Evolutionary conservation across 2,888 invertebrate genomes (phyloP), one percentile per base, ranked within the genome.

Genomic region (Cosmia trapezina): DNA sequence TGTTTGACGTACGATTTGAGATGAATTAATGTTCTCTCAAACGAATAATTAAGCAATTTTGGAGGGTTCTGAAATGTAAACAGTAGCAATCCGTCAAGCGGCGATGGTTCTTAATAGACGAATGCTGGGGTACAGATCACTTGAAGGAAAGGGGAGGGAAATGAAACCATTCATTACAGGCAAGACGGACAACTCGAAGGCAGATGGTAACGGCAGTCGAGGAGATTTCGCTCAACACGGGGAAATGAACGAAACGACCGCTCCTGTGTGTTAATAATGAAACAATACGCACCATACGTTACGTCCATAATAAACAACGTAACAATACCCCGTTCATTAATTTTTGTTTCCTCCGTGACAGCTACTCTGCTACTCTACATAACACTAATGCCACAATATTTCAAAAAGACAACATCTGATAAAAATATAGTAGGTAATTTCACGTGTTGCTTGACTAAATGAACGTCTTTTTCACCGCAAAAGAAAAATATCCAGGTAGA

Each of bases 1-100:
- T 87, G 83, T 90, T 90, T 89, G 89, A 83, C 88, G 83, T 85
- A 84, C 84, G 86, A 87, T 86, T 85, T 85, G 68, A 71, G 73
- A 60, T 65, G 69, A 80, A 80, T 77, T 77, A 78, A 78, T 71
- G 77, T 72, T 78, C 63, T 57, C 73, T 78, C 80, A 69, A 61
- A 70, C 65, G 74, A 74, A 78, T 76, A 78, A 85, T 85, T 80
- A 74, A 69, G 62, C 57, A 70, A 67, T 74, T 73, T 67, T 49
- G 54, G 60, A 78, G 78, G 79, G 79, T 77, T 63, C 62, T 51
- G 66, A 80, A 80, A 79, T 76, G 78, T 83, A 80, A 85, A 87
- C 76, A 83, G 72, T 71, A 73, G 76, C 77, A 82, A 87, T 87
- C 73, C 76, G 82, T 87, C 84, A 82, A 81, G 43, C 37, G 51